A percentile compares a stretch with the other conserved stretches of the same genome.
phyloP scores from a whole-genome alignment of 2,888 invertebrate genomes.

The Eupithecia centaureata region DNA sequence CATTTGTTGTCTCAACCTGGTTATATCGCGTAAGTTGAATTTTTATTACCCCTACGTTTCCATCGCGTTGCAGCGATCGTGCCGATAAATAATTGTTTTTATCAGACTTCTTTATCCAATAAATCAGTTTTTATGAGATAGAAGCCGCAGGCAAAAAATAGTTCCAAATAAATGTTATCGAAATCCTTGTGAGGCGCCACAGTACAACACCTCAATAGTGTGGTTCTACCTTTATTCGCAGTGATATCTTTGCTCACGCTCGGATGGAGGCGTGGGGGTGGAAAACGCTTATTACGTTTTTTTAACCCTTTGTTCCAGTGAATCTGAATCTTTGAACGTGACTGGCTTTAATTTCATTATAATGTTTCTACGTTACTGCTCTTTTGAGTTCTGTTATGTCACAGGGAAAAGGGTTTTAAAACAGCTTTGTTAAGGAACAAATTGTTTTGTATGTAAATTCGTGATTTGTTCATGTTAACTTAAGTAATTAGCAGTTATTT shows the following conservation, averaged over 20 bases:
- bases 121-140: no score
- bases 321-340: slow-evolving; percentile 11
- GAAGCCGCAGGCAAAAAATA: no score
- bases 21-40: no score
- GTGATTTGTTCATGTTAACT: neutral
- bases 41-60: no score
- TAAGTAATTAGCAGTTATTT: no score
- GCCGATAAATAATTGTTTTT: no score
- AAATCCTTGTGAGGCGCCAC: neutral
- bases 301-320: neutral
- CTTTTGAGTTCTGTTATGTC: neutral
- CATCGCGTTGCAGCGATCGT: no score
- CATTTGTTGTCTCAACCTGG: no score
- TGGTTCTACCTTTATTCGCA: neutral
- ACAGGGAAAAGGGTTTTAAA: neutral
- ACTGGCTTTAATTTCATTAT: slow-evolving; percentile 3
- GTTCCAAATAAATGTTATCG: no score
- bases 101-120: no score
- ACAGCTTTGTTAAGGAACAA: neutral
- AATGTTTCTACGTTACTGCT: neutral
- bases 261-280: neutral
- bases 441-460: neutral
- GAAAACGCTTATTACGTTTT: slow-evolving; percentile 7
- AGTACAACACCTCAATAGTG: neutral
- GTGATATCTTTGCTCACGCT: slow-evolving; percentile 1